These are phyloP conservation scores for Plebejus anna DNA, from an alignment of 2,888 invertebrate species.

Conservation along the genomic window DNA sequence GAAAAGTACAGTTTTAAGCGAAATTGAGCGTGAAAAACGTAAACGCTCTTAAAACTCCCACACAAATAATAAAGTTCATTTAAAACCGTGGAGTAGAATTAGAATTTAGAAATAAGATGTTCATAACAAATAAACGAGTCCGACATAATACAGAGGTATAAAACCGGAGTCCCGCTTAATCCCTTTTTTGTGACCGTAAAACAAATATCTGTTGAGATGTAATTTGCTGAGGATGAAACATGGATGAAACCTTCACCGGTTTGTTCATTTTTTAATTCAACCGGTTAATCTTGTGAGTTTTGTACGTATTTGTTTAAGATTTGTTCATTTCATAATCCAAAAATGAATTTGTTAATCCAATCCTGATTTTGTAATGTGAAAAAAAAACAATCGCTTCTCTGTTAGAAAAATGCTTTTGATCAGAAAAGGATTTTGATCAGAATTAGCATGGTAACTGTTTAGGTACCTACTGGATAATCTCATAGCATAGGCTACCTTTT, in stretches of 20 bases:
- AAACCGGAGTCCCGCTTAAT: constrained; percentile 24
- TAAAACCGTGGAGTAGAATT: background rate
- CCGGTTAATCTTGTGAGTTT: background rate
- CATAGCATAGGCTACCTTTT: too few species aligned
- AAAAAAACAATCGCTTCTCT: too few species aligned
- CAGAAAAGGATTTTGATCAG: too few species aligned
- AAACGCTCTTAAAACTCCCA: background rate
- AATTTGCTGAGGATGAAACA: constrained; percentile 13
- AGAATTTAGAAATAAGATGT: background rate
- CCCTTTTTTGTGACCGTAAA: constrained; percentile 30
- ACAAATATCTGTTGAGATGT: constrained; percentile 22
- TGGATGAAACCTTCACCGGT: background rate
- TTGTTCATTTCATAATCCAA: too few species aligned
- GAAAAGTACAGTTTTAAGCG: too few species aligned
- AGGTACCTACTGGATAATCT: too few species aligned
- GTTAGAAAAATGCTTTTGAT: too few species aligned
- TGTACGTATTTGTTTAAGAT: background rate
- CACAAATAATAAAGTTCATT: background rate
- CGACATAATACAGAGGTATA: background rate
- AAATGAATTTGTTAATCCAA: too few species aligned
- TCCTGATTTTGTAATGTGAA: too few species aligned
- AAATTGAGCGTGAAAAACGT: too few species aligned
- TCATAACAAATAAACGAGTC: background rate
- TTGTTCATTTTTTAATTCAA: background rate
- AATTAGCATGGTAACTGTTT: too few species aligned